Base-by-base conservation (phyloP, 64 coral and sea anemone species). In the Porites australiensis region DNA sequence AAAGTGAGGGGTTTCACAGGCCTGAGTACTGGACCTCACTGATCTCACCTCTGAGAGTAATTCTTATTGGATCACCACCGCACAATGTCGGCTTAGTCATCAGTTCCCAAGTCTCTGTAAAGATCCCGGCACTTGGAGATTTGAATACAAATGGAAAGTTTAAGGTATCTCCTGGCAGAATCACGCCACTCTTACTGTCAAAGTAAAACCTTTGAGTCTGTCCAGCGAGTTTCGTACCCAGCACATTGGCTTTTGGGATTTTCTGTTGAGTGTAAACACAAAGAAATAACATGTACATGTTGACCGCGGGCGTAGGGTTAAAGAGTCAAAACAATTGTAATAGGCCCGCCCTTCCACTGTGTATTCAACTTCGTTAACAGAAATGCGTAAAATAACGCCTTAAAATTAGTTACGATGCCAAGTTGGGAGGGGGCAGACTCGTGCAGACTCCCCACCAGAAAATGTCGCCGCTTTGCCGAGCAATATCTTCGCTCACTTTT, bases 91-190 rank as follows among this genome's bases (percentile, higher is more conserved):
- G 98, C 63, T 96, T 88, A 11, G 98, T 96, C 47, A 96, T 45
- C 12, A 99, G 72, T 14, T 99, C 94, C 98, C 98, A 99, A 50
- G 76, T 64, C 72, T 99, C 98, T 4, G 91, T 90, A 59, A 99
- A 99, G 65, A 99, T 96, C 12, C 98, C 98, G 51, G 98, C 87
- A 82, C 94, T 94, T 2, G 91, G 79, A 19, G 98, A 99, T 58
- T 99, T 99, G 84, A 99, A 99, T 6, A 96, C 85, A 70, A 99
- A 99, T 50, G 98, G 98, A 13, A 99, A 99, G 59, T 93, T 96
- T 77, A 96, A 88, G 19, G 98, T 99, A 58, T 99, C 98, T 45
- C 98, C 98, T 18, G 98, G 98, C 0, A 99, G 88, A 89, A 99
- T 99, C 19, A 99, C 98, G 18, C 94, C 98, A 44, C 98, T 99